Evolutionary conservation across 2,888 invertebrate species (phyloP).

Genomic region (Phania funesta): DNA sequence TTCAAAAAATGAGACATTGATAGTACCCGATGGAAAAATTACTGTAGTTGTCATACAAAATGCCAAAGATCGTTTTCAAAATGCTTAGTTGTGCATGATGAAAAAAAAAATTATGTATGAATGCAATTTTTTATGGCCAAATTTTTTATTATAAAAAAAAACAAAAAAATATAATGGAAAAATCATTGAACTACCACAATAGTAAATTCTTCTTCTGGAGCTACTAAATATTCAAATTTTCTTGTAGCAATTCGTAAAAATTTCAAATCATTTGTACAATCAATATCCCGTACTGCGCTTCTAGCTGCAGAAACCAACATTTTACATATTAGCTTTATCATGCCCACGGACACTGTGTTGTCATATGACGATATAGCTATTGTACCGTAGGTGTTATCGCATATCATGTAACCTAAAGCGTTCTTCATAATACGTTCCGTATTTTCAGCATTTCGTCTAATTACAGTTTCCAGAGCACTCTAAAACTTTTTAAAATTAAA

Average conservation of each 20-base stretch:
- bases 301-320: constrained; percentile 72
- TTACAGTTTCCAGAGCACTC: constrained; percentile 71
- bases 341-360: constrained; percentile 75
- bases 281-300: constrained; percentile 76
- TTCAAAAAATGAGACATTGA: constrained; percentile 75
- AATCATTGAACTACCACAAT: constrained; percentile 76
- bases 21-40: constrained; percentile 77
- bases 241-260: constrained; percentile 77
- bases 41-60: constrained; percentile 77
- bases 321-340: constrained; percentile 74
- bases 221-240: constrained; percentile 77
- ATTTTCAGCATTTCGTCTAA: constrained; percentile 71
- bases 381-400: constrained; percentile 72
- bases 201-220: constrained; percentile 76
- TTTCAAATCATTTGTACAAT: constrained; percentile 75
- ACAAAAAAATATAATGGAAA: constrained; percentile 32
- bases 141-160: constrained; percentile 21
- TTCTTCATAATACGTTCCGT: constrained; percentile 75
- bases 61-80: constrained; percentile 71
- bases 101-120: neutral
- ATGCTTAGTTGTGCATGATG: neutral
- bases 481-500: neutral
- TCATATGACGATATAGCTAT: constrained; percentile 75
- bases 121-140: neutral
- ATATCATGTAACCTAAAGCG: constrained; percentile 73